Evolutionary conservation across 2,797 vertebrate species (phyloP).

Genomic region (Sandelia bainsii): DNA sequence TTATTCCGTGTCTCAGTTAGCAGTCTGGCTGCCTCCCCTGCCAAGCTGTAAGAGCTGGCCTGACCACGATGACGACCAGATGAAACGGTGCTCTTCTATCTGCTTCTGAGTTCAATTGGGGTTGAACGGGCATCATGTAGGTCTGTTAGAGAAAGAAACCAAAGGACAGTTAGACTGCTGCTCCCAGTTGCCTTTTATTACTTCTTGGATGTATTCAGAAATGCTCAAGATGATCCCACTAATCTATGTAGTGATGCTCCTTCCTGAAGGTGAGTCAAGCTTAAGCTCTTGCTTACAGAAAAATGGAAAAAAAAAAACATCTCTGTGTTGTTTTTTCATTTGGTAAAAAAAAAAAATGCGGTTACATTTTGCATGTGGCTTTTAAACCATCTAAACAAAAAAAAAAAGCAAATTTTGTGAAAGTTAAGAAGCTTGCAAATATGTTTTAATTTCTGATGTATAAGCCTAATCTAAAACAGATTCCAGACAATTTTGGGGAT

Average conservation of each 20-base stretch:
- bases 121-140: constrained; percentile 74
- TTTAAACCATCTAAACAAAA: background rate
- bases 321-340: background rate
- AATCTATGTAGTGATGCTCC: constrained; percentile 70
- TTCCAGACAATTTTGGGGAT: too few species aligned
- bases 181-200: constrained; percentile 18
- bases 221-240: constrained; percentile 63
- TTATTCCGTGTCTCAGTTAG: constrained; percentile 73
- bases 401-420: background rate
- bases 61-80: constrained; percentile 36
- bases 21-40: constrained; percentile 67
- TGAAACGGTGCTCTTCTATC: constrained; percentile 59
- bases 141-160: constrained; percentile 40
- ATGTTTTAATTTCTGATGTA: background rate
- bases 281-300: background rate
- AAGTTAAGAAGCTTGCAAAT: background rate
- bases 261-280: constrained; percentile 77
- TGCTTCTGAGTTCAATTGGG: constrained; percentile 71
- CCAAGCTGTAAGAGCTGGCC: constrained; percentile 62
- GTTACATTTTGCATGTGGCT: background rate
- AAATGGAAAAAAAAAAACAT: background rate
- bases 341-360: too few species aligned
- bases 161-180: constrained; percentile 19
- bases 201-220: constrained; percentile 23
- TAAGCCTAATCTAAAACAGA: too few species aligned